A percentile compares a stretch with the other conserved stretches of the same genome.
phyloP scores from a whole-genome alignment of 2,797 vertebrate genomes.

The Steatocranus sp. region DNA sequence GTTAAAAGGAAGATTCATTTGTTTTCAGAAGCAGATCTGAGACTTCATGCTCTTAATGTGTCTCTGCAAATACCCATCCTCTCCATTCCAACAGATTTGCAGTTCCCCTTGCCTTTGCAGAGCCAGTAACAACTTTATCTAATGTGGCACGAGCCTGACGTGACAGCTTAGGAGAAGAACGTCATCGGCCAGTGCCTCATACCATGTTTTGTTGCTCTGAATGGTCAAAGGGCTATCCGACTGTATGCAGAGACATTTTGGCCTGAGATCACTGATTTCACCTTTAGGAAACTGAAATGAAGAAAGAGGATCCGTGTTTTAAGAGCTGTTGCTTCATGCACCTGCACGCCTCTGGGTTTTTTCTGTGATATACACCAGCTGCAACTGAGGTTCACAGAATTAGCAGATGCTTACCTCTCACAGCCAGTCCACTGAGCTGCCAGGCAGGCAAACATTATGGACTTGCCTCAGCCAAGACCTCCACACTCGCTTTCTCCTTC shows the following conservation, averaged over 20 bases:
- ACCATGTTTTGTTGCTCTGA: background rate
- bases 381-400: background rate
- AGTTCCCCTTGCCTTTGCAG: background rate
- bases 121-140: background rate
- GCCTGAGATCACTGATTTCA: background rate
- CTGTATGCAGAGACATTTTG: background rate
- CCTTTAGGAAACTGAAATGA: background rate
- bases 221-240: background rate
- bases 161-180: background rate
- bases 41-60: background rate
- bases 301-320: background rate
- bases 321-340: background rate
- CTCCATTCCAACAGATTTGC: background rate
- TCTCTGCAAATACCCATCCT: background rate
- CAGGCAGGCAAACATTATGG: background rate
- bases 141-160: background rate
- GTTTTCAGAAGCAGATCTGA: background rate
- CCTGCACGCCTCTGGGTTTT: background rate
- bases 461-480: background rate
- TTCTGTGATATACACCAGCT: background rate
- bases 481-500: background rate
- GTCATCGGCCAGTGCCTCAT: background rate
- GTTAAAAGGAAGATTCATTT: background rate
- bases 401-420: background rate
- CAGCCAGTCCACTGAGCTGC: background rate